Percentiles rank a stretch among this genome's conserved stretches.
phyloP scores from a whole-genome alignment of 2,888 invertebrate genomes.

The Microctonus aethiopoides region DNA sequence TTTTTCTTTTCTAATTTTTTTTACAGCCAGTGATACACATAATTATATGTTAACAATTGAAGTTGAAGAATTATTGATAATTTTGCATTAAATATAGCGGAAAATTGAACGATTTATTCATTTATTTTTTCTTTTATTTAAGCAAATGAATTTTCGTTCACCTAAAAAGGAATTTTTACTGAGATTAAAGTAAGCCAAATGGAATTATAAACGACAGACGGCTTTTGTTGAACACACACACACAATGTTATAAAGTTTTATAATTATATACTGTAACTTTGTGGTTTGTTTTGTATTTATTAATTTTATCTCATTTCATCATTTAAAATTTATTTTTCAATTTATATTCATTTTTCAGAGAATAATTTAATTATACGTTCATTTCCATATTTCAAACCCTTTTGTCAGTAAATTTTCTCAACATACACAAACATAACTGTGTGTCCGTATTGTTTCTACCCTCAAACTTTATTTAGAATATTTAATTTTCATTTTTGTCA shows the following conservation, averaged over 20 bases:
- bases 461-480: neutral
- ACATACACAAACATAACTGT: neutral
- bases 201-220: neutral
- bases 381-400: neutral
- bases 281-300: neutral
- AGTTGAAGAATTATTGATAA: conserved; percentile 4
- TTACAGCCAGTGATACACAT: neutral
- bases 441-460: neutral
- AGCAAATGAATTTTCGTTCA: neutral
- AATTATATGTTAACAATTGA: neutral
- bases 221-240: neutral
- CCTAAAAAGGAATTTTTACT: neutral
- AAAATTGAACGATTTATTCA: neutral
- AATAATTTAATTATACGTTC: neutral
- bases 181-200: neutral
- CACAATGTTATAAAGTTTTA: neutral
- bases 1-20: neutral
- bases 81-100: neutral
- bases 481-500: no score
- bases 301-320: neutral
- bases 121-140: neutral
- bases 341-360: neutral
- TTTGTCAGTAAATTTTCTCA: neutral
- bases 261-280: neutral
- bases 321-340: no score